Conservation (phyloP, 2,888 invertebrate species). For the Drosophila cognata region DNA sequence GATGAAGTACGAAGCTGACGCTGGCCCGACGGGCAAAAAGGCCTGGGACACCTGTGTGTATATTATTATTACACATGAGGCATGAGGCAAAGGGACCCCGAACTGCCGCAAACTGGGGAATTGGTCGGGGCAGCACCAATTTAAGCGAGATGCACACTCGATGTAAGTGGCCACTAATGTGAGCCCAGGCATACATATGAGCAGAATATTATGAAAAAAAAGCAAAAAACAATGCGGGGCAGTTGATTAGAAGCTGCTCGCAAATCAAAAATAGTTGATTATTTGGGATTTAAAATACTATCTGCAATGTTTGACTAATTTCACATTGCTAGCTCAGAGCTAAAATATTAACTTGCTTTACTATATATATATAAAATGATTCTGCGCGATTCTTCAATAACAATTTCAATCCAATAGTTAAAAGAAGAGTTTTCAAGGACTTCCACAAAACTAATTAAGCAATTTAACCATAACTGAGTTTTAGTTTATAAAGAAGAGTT, state of each 20-base stretch:
- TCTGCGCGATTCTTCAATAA: no score
- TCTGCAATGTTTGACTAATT: background rate
- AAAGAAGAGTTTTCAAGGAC: background rate
- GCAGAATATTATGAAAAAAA: constrained; percentile 2
- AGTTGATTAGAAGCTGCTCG: constrained; percentile 25
- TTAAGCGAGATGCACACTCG: constrained; percentile 68
- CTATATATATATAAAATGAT: background rate
- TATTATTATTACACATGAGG: constrained; percentile 82
- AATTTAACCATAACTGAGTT: background rate
- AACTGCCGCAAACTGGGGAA: constrained; percentile 5
- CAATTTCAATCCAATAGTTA: background rate
- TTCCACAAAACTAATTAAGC: background rate
- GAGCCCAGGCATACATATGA: constrained; percentile 42
- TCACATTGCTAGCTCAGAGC: background rate
- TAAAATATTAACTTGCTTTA: background rate
- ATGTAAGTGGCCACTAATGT: constrained; percentile 77
- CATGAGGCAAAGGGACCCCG: constrained; percentile 38
- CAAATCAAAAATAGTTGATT: background rate
- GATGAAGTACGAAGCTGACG: constrained; percentile 76
- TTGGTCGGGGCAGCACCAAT: constrained; percentile 49
- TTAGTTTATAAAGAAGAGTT: background rate
- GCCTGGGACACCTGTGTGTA: constrained; percentile 83
- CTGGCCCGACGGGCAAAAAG: constrained; percentile 66
- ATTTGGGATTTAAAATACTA: background rate
- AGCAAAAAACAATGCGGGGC: constrained; percentile 35